Evolutionary conservation across 2,113 vertebrate species (phyloP), one percentile per base, ranked within the genome.

Genomic region (Urocynchramus pylzowi): DNA sequence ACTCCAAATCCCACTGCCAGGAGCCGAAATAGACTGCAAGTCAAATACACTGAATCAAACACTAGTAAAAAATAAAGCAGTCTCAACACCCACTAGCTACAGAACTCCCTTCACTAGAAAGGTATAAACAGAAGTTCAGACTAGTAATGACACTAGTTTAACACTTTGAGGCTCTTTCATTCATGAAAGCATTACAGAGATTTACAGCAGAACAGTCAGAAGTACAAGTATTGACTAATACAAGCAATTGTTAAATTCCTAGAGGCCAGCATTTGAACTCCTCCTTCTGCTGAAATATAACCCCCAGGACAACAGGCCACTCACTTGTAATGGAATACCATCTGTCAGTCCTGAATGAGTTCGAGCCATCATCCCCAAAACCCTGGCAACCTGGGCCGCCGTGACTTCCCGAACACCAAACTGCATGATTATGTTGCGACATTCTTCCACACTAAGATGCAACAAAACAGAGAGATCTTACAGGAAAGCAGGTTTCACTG

Each of bases 321-420:
- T 98, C 89, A 99, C 99, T 96, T 99, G 99, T 93, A 99, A 97
- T 60, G 99, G 98, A 96, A 99, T 99, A 30, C 99, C 99, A 13
- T 99, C 99, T 1, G 99, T 99, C 90, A 99, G 90, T 52, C 99
- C 99, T 16, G 99, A 99, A 90, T 99, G 99, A 84, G 99, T 99
- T 35, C 99, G 99, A 78, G 99, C 99, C 99, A 99, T 99, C 99
- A 99, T 99, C 87, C 99, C 99, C 93, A 99, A 98, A 92, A 99
- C 99, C 94, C 99, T 98, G 97, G 99, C 99, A 78, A 99, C 99
- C 98, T 99, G 99, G 96, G 99, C 99, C 96, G 99, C 99, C 2
- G 99, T 99, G 69, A 99, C 99, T 90, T 99, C 99, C 90, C 99
- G 99, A 85, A 99, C 99, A 50, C 99, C 99, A 97, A 99, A 99